Evolutionary conservation across 2,888 invertebrate species (phyloP), one percentile per base, ranked within the genome.

Genomic region (Laothoe populi): DNA sequence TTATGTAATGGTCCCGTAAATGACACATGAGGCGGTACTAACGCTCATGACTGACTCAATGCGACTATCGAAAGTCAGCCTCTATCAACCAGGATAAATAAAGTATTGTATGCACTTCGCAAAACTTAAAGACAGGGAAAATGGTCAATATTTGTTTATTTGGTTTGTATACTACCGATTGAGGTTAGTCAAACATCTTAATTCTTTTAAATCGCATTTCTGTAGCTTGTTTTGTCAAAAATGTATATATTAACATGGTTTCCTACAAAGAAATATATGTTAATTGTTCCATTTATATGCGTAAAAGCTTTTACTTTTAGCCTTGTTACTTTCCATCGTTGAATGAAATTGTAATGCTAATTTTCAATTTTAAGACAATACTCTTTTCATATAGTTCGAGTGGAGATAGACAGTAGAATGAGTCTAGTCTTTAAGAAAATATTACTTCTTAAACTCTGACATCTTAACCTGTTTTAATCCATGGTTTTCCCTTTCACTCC

Each of bases 81-180:
- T 10, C 23, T 46, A 46, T 46, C 16, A 8, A 4, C n/a, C 1
- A 26, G 24, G n/a, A 49, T 49, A 31, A 49, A 49, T 31, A 26
- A 53, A 53, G 35, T 10, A 31, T 53, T 35, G 35, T 13, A 19
- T 19, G 11, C 35, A 35, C 31, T 5, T 31, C 53, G 19, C 35
- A 53, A 53, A 35, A 16, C 53, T 53, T 11, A 19, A 11, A 35
- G 35, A 53, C 19, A 19, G 11, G 19, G 26, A 49, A 26, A 35
- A 53, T 35, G 31, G 13, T 10, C 31, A 53, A 53, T 53, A 53
- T 53, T 35, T 53, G 53, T 53, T 53, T 53, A 21, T 35, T 35
- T 53, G 11, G 31, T 53, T 11, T 35, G 19, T 19, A 8, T 31
- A 10, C 26, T 26, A 3, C 11, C 31, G 53, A 53, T 53, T 35